These are phyloP conservation scores for Proterorhinus semilunaris DNA, from an alignment of 2,113 vertebrate genomes.

Conservation along the genomic window DNA sequence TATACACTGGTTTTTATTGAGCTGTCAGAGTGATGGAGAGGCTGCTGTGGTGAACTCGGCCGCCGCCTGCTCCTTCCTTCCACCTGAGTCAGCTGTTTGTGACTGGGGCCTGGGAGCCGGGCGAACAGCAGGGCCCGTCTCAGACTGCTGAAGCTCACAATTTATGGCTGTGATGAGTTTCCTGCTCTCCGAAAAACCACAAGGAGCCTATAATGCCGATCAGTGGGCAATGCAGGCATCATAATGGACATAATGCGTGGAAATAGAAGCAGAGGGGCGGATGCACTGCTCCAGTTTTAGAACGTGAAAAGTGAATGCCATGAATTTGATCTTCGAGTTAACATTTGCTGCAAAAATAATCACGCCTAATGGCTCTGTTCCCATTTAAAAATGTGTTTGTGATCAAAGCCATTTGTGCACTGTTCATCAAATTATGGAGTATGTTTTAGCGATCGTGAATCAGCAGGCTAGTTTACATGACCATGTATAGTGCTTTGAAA, in stretches of 20 bases:
- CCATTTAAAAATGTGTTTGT: no score
- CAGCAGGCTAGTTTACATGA: no score
- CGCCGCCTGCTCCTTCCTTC: conserved; percentile 54
- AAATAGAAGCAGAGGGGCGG: conserved; percentile 26
- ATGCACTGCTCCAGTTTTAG: conserved; percentile 12
- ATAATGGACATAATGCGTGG: conserved; percentile 59
- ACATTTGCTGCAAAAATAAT: not conserved
- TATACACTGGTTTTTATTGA: conserved; percentile 86
- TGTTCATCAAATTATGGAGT: no score
- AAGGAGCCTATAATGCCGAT: conserved; percentile 49
- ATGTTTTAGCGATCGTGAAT: no score
- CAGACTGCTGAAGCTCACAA: conserved; percentile 69
- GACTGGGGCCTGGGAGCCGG: conserved; percentile 45
- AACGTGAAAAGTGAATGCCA: conserved; percentile 16
- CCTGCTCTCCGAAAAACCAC: conserved; percentile 66
- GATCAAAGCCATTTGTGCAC: no score
- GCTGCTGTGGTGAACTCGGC: conserved; percentile 59
- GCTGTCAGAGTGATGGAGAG: conserved; percentile 84
- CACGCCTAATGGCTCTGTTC: no score
- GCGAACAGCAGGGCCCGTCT: conserved; percentile 46
- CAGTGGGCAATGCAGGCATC: conserved; percentile 48
- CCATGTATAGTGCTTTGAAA: no score
- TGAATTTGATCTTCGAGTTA: not conserved
- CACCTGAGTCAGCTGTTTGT: conserved; percentile 79
- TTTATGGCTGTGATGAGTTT: conserved; percentile 71